Evolutionary conservation across 2,888 invertebrate genomes (phyloP).

Genomic region (Doris montereyensis): DNA sequence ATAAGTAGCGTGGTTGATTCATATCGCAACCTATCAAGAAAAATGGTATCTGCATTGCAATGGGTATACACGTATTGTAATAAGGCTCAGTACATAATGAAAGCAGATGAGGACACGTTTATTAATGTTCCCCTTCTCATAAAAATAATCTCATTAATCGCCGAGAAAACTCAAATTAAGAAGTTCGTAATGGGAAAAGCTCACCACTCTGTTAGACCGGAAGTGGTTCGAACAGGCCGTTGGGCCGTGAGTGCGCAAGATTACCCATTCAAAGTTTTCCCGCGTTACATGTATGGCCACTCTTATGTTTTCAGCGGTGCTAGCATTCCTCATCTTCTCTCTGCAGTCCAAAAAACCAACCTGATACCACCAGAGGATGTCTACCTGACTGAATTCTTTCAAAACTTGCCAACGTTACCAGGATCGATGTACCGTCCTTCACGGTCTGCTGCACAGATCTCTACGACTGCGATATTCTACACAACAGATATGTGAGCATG

Average conservation of each 20-base stretch:
- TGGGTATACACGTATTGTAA: slow-evolving; percentile 14
- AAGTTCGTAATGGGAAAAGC: background rate
- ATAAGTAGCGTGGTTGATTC: slow-evolving; percentile 20
- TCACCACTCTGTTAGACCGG: background rate
- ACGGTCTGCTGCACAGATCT: background rate
- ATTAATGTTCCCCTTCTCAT: slow-evolving; percentile 28
- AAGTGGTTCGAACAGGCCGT: background rate
- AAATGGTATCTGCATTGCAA: slow-evolving; percentile 1
- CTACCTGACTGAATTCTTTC: slow-evolving; percentile 15
- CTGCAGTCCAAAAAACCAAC: background rate
- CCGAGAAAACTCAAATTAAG: background rate
- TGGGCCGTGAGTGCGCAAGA: slow-evolving; percentile 11
- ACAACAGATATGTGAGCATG: background rate
- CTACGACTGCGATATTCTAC: background rate
- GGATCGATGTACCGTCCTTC: slow-evolving; percentile 13
- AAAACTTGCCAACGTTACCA: background rate
- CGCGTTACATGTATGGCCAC: slow-evolving; percentile 31
- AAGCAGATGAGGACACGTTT: slow-evolving; percentile 36
- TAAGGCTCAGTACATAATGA: background rate
- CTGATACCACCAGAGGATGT: slow-evolving; percentile 28
- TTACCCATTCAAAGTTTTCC: slow-evolving; percentile 22
- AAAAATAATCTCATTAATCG: background rate
- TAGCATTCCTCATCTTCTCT: background rate
- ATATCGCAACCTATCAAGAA: slow-evolving; percentile 26
- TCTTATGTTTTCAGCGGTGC: slow-evolving; percentile 9